Evolutionary conservation across 2,888 invertebrate species (phyloP), one percentile per base, ranked within the genome.

Genomic region (Meloe dianella): DNA sequence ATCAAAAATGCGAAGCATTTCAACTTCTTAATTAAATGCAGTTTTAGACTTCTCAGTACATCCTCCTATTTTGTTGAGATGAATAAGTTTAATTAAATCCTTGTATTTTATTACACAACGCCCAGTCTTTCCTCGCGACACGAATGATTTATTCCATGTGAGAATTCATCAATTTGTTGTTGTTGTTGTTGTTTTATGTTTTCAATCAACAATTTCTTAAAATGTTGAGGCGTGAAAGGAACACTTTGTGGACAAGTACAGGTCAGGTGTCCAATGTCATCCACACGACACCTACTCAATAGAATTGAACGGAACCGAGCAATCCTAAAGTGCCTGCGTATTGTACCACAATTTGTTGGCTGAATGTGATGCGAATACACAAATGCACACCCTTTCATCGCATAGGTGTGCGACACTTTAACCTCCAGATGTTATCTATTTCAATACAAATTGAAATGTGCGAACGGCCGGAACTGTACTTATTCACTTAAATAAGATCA

Each of bases 31-130:
- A 84, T 84, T 84, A 84, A 84, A 84, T 84, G 83, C 82, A 83
- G 80, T 83, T 83, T 81, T n/a, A n/a, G n/a, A n/a, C n/a, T n/a
- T 76, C 79, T 73, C 73, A 73, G 73, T 51, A 76, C 78, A 77
- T 80, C 80, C 79, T 80, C 80, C 83, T 79, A 82, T 82, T 84
- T 84, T 82, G 79, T 78, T 79, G 81, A 83, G 84, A 84, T 83
- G 84, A 83, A 84, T 84, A 84, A 84, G 83, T 84, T 84, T 84
- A 84, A 84, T 84, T 84, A 84, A 84, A 84, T 81, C 81, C 81
- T 81, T 80, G 81, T 82, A 81, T 83, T 83, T 83, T 84, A 84
- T 83, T 82, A 79, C 81, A 78, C 22, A 22, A n/a, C 14, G 10
- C 47, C 9, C 20, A 8, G 5, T 20, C 47, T 7, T 22, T 4